Base-by-base conservation (phyloP, 1,140 invertebrate genomes). In the Papilio machaon region DNA sequence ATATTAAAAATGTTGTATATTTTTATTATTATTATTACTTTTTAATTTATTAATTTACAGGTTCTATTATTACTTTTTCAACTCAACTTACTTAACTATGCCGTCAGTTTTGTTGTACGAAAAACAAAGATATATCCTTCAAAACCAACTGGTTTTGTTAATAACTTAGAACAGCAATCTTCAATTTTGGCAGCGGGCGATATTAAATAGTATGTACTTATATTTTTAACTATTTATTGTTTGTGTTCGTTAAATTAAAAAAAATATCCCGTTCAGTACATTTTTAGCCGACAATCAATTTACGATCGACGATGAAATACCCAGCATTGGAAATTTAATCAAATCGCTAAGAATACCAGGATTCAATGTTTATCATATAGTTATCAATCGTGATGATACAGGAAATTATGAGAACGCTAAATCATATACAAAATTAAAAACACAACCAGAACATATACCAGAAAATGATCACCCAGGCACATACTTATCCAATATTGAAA, bases 281-380 rank as follows among this genome's bases (percentile, higher is more conserved):
- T 35, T 70, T 70, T 70, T 70, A 70, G 64, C 11, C 0, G 35
- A 70, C 11, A 35, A 70, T 70, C 30, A 15, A 38, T 70, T 11
- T 30, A 70, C 10, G 13, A 35, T 8, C 4, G 13, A 11, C 13
- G 64, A 35, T 35, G 30, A 70, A 70, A 11, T 35, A 35, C 11
- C 30, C 13, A 67, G 64, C 30, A 17, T 70, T 38, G 64, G 64
- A 38, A 70, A 70, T 38, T 70, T 70, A 35, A 70, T 70, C 3
- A 70, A 70, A 70, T 70, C 64, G 35, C 19, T 70, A 13, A 70
- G 30, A 70, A 38, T 70, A 38, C 64, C 64, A 70, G 64, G 64
- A 70, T 70, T 35, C 30, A 70, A 35, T 38, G 23, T 70, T 0
- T 70, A 70, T 70, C 64, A 30, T 35, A 70, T 70, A 70, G 64